Conservation (phyloP, 2,888 invertebrate species). For the Andrena trimmerana region DNA sequence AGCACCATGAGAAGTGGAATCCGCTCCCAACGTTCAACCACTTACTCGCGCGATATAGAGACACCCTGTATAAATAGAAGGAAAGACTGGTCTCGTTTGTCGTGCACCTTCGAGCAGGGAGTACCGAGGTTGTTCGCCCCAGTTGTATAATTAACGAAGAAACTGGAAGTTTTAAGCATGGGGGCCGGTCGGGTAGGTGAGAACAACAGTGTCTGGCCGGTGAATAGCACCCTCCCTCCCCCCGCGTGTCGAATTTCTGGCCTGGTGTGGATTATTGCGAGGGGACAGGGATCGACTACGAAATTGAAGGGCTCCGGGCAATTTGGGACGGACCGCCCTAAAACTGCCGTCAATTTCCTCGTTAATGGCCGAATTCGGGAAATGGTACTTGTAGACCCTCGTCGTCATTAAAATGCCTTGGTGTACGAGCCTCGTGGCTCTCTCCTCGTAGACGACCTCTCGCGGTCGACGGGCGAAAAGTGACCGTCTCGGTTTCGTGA, state of each 20-base stretch:
- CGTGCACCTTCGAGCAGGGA: background rate
- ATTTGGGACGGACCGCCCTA: conserved; percentile 72
- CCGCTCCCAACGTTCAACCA: no score
- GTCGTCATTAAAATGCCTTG: conserved; percentile 59
- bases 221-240: conserved; percentile 45
- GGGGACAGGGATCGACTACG: conserved; percentile 75
- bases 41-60: no score
- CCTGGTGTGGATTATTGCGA: conserved; percentile 74
- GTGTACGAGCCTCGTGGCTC: conserved; percentile 26
- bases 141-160: conserved; percentile 58
- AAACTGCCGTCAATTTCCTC: conserved; percentile 71
- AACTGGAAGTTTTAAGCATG: conserved; percentile 56
- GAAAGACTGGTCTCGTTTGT: conserved; percentile 3
- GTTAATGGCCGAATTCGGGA: conserved; percentile 70
- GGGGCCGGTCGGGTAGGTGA: conserved; percentile 58
- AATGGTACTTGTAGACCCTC: conserved; percentile 69
- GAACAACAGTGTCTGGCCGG: conserved; percentile 57
- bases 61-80: no score
- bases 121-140: background rate
- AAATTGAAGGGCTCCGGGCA: conserved; percentile 76
- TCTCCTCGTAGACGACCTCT: background rate
- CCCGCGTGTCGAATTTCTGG: conserved; percentile 19
- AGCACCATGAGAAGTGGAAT: no score
- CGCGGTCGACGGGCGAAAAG: conserved; percentile 17
- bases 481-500: conserved; percentile 34